Evolutionary conservation across 2,797 vertebrate species (phyloP), one percentile per base, ranked within the genome.

Genomic region (Synanceia verrucosa): DNA sequence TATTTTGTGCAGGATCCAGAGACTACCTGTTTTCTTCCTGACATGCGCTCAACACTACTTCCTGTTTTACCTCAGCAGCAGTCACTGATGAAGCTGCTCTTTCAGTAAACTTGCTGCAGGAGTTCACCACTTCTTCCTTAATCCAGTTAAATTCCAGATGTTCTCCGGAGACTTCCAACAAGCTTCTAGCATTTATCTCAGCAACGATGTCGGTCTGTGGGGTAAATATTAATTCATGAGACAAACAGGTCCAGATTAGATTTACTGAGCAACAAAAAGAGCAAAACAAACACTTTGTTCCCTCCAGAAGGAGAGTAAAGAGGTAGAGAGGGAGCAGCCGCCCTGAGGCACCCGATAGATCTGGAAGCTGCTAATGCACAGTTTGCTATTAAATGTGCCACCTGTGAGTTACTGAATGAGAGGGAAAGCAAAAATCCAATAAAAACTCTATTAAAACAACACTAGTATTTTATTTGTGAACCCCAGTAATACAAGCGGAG

Each of bases 401-500:
- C 82, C 76, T 73, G 87, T 84, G 85, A 82, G 53, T 80, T 81
- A 78, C 23, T 10, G 74, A 62, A 69, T 34, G 37, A 2, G 53
- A 64, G 34, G 66, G 51, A 34, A 62, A 68, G 34, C 14, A 43
- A 52, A 52, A 85, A 86, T 83, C 65, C 81, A 84, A 90, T 86
- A 85, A 87, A 83, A 84, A 78, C 51, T 74, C 50, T 6, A 87
- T 90, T 87, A 83, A 81, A 83, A 73, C 73, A 72, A 41, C 72
- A 58, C 55, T 5, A 24, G 21, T 61, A 19, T 70, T 83, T 77
- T 82, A 75, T 82, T 62, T 70, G 82, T 70, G 52, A 79, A 66
- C 4, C 41, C 70, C 70, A 80, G 70, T 79, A 83, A 83, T 11
- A 55, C 53, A 4, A 55, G 44, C 12, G 0, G 8, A 58, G 0